A percentile compares a stretch with the other conserved stretches of the same genome.
phyloP scores from a whole-genome alignment of 2,797 vertebrate genomes.

The Pseudopleuronectes americanus region DNA sequence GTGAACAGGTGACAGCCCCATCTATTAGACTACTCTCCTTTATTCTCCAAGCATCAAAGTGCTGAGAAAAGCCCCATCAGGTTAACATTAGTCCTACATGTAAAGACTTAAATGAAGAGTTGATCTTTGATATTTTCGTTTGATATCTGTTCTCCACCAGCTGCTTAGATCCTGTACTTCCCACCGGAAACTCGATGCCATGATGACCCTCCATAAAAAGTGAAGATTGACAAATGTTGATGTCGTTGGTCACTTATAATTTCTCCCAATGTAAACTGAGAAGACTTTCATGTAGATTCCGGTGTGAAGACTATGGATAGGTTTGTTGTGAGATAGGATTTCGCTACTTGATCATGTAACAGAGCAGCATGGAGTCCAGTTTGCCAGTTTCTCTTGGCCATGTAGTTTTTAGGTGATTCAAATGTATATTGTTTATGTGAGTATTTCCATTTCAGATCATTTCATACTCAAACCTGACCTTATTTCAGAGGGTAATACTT shows the following conservation, averaged over 20 bases:
- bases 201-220: slow-evolving; percentile 52
- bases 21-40: slow-evolving; percentile 59
- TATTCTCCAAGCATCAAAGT: slow-evolving; percentile 78
- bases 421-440: not conserved
- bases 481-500: not conserved
- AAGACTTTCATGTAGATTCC: slow-evolving; percentile 14
- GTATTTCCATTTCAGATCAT: not conserved
- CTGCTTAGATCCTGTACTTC: slow-evolving; percentile 60
- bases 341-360: too few species aligned
- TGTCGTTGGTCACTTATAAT: slow-evolving; percentile 20
- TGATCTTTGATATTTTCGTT: slow-evolving; percentile 79
- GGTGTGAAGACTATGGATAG: not conserved
- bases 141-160: slow-evolving; percentile 62
- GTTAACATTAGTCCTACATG: slow-evolving; percentile 63
- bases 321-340: too few species aligned
- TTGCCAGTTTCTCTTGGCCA: not conserved
- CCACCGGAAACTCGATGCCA: slow-evolving; percentile 36
- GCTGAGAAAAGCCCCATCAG: slow-evolving; percentile 73
- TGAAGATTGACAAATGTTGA: slow-evolving; percentile 37
- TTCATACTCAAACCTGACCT: not conserved
- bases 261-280: slow-evolving; percentile 16
- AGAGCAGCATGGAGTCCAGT: not conserved
- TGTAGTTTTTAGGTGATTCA: not conserved
- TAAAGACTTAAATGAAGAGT: slow-evolving; percentile 67
- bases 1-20: slow-evolving; percentile 72